Percentiles rank a stretch among this genome's conserved stretches.
These are phyloP conservation scores for Lypha dubia DNA, from an alignment of 2,888 invertebrate genomes.

Conservation along the genomic window DNA sequence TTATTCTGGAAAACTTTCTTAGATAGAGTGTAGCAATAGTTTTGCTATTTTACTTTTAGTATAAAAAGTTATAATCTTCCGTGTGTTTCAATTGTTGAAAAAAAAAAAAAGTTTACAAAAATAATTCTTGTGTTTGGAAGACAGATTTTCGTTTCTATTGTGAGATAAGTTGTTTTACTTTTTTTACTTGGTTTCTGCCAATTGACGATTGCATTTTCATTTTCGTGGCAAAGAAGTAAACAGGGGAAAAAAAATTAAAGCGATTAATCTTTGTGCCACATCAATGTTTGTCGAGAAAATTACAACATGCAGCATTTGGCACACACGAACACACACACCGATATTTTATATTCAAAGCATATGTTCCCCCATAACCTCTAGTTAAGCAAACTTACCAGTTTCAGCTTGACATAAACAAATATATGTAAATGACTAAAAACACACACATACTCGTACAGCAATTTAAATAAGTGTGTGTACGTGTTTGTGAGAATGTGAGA, in stretches of 20 bases:
- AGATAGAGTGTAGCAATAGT: slow-evolving; percentile 26
- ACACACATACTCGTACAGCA: not conserved
- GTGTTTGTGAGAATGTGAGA: slow-evolving; percentile 12
- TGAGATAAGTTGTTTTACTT: slow-evolving; percentile 17
- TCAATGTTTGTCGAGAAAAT: slow-evolving; percentile 69
- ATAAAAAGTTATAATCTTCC: slow-evolving; percentile 4
- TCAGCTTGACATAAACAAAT: not conserved
- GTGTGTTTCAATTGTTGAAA: not conserved
- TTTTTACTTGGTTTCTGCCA: slow-evolving; percentile 41
- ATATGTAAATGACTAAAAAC: not conserved
- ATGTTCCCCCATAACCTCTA: slow-evolving; percentile 12
- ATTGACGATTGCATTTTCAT: slow-evolving; percentile 17
- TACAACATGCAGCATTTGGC: slow-evolving; percentile 62
- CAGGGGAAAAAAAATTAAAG: slow-evolving; percentile 30
- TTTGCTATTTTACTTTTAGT: slow-evolving; percentile 8
- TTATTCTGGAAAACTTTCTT: slow-evolving; percentile 42
- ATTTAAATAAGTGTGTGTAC: slow-evolving; percentile 9
- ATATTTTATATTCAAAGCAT: slow-evolving; percentile 21
- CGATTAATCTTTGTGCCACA: slow-evolving; percentile 69
- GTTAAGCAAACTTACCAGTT: slow-evolving; percentile 30
- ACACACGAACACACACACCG: slow-evolving; percentile 26
- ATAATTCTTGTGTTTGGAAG: slow-evolving; percentile 7
- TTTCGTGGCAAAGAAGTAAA: not conserved
- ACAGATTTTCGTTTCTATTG: slow-evolving; percentile 41
- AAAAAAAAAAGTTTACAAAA: slow-evolving; percentile 37